phyloP scores from a whole-genome alignment of 23 tunicate species.

The Phallusia fumigata region DNA sequence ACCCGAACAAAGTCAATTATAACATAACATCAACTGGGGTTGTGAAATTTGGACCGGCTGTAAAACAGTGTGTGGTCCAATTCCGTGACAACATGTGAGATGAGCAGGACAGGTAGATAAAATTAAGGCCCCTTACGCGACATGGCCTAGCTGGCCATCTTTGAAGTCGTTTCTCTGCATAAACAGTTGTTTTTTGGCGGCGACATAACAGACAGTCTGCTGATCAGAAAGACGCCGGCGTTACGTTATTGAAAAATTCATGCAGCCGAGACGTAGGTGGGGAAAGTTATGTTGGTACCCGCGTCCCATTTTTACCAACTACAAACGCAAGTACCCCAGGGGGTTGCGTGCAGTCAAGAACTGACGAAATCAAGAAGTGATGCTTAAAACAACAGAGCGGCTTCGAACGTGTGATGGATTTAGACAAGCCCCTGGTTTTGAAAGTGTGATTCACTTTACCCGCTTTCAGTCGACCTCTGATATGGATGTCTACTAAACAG shows the following conservation, averaged over 20 bases:
- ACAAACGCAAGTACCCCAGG: neutral
- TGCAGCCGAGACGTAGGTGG: too few relatives aligned
- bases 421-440: constrained; percentile 2
- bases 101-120: constrained; percentile 9
- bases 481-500: neutral
- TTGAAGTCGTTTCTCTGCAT: constrained; percentile 5
- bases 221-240: neutral
- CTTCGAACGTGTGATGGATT: constrained; percentile 11
- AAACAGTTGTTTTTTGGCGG: constrained; percentile 7
- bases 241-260: too few relatives aligned
- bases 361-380: constrained; percentile 1
- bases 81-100: neutral
- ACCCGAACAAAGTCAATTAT: too few relatives aligned
- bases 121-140: neutral
- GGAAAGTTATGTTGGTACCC: neutral
- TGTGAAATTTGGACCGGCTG: neutral
- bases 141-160: neutral
- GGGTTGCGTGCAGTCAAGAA: neutral
- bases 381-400: constrained; percentile 10
- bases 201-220: neutral
- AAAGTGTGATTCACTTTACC: constrained; percentile 14
- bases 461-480: neutral
- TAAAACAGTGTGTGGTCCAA: neutral
- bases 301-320: neutral
- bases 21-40: too few relatives aligned